Evolutionary conservation across 2,888 invertebrate genomes (phyloP), one percentile per base, ranked within the genome.

Genomic region (Tetheella fluctuosa): DNA sequence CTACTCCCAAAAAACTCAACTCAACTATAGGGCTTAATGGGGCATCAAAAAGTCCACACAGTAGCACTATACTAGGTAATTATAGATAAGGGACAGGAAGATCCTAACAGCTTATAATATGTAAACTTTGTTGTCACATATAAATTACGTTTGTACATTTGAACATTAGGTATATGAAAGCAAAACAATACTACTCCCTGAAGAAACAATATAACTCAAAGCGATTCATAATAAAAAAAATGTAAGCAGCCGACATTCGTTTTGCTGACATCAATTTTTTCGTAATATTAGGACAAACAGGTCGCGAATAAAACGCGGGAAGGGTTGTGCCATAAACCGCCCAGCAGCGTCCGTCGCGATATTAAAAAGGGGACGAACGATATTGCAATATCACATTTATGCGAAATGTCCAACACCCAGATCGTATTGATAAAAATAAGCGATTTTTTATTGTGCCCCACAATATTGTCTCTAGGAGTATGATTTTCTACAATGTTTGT

Each of bases 351-450:
- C 92, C 91, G 90, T 86, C 88, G 91, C 87, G 89, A 93, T 93
- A 93, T 93, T 93, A 93, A 93, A 93, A 92, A 92, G 89, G 92
- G 92, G 92, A 89, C 91, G 87, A 88, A 88, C 89, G 92, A 89
- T 91, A 92, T 93, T 93, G 92, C 92, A 91, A 92, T 92, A 91
- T 93, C 92, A 92, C 93, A 91, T 93, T 92, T 92, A 92, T 93
- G 90, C 89, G 91, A 91, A 92, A 91, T 92, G 92, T 91, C 91
- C 91, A 81, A 91, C 92, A 90, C 87, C 85, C 89, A 91, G 92
- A 93, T 92, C 90, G 89, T 90, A 91, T 93, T 93, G 93, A 93
- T 92, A 92, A 93, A 91, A 93, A 91, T 93, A 93, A 91, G 91
- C 93, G 87, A 88, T 90, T 91, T 91, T 92, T 92, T 92, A 91